phyloP scores from a whole-genome alignment of 2,888 invertebrate species.

The Agrilus mali region DNA sequence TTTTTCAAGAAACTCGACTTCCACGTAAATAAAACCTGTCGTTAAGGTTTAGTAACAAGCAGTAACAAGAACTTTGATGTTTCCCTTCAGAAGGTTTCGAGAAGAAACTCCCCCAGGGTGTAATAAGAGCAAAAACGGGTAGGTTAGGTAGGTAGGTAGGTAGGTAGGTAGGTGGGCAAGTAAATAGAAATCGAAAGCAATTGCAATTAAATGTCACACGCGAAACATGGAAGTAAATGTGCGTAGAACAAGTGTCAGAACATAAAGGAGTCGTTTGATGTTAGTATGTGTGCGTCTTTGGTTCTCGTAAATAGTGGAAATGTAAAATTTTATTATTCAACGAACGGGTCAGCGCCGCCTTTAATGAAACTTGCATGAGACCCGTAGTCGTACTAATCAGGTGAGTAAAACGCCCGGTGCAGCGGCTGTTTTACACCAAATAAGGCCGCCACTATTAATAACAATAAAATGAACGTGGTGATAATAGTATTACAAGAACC shows the following conservation, averaged over 20 bases:
- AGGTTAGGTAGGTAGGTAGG: slow-evolving; percentile 1
- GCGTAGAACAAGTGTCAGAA: slow-evolving; percentile 18
- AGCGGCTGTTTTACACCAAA: slow-evolving; percentile 31
- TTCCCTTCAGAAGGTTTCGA: too few relatives aligned
- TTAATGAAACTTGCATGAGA: slow-evolving; percentile 31
- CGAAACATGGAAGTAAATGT: slow-evolving; percentile 23
- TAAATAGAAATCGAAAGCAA: slow-evolving; percentile 9
- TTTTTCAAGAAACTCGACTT: slow-evolving; percentile 7
- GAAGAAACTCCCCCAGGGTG: too few relatives aligned
- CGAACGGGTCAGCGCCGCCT: slow-evolving; percentile 19
- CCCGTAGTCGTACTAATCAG: slow-evolving; percentile 29
- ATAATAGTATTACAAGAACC: slow-evolving; percentile 34
- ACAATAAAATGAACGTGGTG: slow-evolving; percentile 38
- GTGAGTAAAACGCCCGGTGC: slow-evolving; percentile 32
- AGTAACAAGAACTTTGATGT: slow-evolving; percentile 7
- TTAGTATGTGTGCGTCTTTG: slow-evolving; percentile 8
- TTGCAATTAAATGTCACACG: slow-evolving; percentile 18
- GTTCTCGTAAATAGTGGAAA: slow-evolving; percentile 27
- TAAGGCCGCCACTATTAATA: slow-evolving; percentile 36
- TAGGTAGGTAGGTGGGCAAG: not conserved
- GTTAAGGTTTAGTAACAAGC: slow-evolving; percentile 25
- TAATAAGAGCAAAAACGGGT: not conserved
- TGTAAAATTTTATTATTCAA: slow-evolving; percentile 32
- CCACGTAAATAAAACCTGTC: slow-evolving; percentile 22
- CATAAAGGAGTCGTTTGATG: slow-evolving; percentile 9